These are phyloP conservation scores for Phaethon lepturus DNA, from an alignment of 2,113 vertebrate species.

Conservation along the genomic window DNA sequence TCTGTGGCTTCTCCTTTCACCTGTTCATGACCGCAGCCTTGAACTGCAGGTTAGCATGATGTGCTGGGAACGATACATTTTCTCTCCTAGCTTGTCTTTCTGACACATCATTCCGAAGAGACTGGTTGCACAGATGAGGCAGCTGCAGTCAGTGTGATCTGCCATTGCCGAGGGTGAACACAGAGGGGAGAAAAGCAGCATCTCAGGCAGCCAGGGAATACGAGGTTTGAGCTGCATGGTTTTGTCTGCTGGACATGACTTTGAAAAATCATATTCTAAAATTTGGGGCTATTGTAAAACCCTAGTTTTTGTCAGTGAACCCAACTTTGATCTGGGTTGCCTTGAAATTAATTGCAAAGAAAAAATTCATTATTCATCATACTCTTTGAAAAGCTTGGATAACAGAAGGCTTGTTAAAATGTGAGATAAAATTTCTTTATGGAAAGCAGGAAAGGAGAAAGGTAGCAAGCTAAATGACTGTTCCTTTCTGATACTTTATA, in stretches of 20 bases:
- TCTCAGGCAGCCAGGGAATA: not conserved
- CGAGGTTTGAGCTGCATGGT: not conserved
- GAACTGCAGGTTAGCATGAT: not conserved
- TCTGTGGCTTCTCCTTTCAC: not conserved
- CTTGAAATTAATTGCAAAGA: not conserved
- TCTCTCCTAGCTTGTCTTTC: not conserved
- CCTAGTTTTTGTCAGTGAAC: not conserved
- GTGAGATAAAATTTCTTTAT: not conserved
- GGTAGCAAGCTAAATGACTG: not conserved
- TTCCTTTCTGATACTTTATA: not conserved
- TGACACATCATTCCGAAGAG: not conserved
- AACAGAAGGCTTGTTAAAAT: not conserved
- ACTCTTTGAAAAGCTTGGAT: not conserved
- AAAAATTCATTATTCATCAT: not conserved
- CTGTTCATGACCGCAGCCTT: not conserved
- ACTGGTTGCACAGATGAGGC: not conserved
- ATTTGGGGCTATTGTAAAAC: not conserved
- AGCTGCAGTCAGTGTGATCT: not conserved
- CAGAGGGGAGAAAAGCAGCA: not conserved
- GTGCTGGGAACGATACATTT: not conserved
- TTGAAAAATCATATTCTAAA: not conserved
- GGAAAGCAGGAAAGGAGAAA: not conserved
- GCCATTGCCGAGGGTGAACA: not conserved
- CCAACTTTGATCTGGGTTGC: not conserved
- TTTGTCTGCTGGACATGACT: not conserved